Percentiles rank a stretch among this genome's conserved stretches.
Conservation (phyloP, 2,888 invertebrate genomes). For the Xylocampa areola region DNA sequence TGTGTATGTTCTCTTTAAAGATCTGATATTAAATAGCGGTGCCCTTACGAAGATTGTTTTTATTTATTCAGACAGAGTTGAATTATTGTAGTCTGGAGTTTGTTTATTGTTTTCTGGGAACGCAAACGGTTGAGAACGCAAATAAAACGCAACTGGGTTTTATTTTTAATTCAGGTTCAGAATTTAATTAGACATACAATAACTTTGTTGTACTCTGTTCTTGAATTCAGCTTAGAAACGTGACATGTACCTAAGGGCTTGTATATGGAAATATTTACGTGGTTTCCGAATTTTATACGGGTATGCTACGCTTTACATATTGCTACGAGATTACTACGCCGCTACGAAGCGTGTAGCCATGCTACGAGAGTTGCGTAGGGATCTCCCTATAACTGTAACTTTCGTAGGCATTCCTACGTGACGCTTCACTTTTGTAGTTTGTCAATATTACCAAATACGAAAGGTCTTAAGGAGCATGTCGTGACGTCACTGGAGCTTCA, state of each 20-base stretch:
- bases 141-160: too few species aligned
- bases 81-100: not conserved
- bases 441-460: too few species aligned
- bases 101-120: not conserved
- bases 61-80: slow-evolving; percentile 10
- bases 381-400: too few species aligned
- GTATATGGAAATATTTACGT: too few species aligned
- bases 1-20: slow-evolving; percentile 3
- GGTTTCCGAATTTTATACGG: not conserved
- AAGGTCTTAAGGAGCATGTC: not conserved
- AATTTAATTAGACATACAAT: slow-evolving; percentile 13
- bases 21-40: not conserved
- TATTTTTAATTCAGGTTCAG: not conserved
- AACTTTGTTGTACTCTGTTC: not conserved
- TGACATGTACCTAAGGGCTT: not conserved
- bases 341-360: not conserved
- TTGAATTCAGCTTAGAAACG: not conserved
- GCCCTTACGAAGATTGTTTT: not conserved
- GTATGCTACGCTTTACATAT: not conserved
- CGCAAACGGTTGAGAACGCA: too few species aligned
- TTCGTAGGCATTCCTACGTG: too few species aligned
- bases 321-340: not conserved
- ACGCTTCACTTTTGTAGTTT: too few species aligned
- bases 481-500: too few species aligned
- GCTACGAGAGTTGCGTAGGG: not conserved